These are phyloP conservation scores for Poecilus cupreus DNA, from an alignment of 2,888 invertebrate genomes.

Conservation along the genomic window DNA sequence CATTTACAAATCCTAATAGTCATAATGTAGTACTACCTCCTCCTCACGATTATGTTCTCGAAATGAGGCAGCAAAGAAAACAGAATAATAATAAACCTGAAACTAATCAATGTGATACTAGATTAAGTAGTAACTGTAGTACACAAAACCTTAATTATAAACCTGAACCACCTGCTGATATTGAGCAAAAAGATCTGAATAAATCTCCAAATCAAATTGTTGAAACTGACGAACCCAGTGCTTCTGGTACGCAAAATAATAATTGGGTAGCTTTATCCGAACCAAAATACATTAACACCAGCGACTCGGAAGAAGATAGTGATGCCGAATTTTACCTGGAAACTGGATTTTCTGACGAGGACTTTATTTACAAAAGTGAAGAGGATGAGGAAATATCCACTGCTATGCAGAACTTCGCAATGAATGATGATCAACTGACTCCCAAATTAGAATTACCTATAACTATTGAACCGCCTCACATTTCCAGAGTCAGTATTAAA, in stretches of 20 bases:
- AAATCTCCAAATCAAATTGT: not conserved
- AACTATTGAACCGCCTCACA: not conserved
- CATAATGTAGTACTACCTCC: conserved; percentile 16
- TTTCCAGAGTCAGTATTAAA: conserved; percentile 64
- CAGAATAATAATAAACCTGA: not conserved
- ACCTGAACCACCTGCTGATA: not conserved
- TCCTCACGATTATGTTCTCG: conserved; percentile 19
- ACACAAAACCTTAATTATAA: not conserved
- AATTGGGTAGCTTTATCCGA: not conserved
- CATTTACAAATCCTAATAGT: not conserved
- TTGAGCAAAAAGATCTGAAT: not conserved
- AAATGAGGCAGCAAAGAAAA: not conserved
- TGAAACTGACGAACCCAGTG: not conserved
- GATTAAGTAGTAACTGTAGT: not conserved
- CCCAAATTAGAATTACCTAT: not conserved
- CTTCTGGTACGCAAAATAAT: not conserved
- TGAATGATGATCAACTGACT: not conserved
- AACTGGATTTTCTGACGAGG: conserved; percentile 3
- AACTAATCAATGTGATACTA: not conserved
- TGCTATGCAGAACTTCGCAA: not conserved
- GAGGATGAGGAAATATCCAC: conserved; percentile 24
- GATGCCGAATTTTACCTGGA: conserved; percentile 23
- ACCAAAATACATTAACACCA: too few species aligned
- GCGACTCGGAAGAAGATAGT: not conserved
- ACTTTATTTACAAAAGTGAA: conserved; percentile 7